Base-by-base conservation (phyloP, 2,888 invertebrate species). In the Balanococcus diminutus region DNA sequence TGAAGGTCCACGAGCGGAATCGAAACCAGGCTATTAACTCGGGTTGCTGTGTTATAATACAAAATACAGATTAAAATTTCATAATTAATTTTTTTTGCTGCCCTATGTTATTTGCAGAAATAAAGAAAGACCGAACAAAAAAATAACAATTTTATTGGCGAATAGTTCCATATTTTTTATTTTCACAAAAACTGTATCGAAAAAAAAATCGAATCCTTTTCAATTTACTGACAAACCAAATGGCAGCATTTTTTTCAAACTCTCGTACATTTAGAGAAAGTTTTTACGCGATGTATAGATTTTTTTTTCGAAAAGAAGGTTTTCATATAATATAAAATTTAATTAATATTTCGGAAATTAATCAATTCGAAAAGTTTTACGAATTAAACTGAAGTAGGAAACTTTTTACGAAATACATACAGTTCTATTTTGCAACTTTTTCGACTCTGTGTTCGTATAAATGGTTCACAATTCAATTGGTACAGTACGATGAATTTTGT, bases 241-340 rank as follows among this genome's bases (percentile, higher is more conserved):
- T 22, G 56, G 16, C 46, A 46, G 16, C 46, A 46, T 46, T 46
- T 46, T 46, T 46, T 46, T 3, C 46, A 16, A n/a, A n/a, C 46
- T 46, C 39, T 42, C 39, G 39, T 11, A n/a, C 46, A n/a, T n/a
- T n/a, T n/a, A n/a, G 46, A 56, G 11, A 56, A 56, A 56, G 22
- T 56, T 56, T 56, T 56, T 56, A 19, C 56, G 56, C 56, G 22
- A 19, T 56, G 56, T 56, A 22, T 56, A 56, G 22, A 56, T 22
- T 22, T 56, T 19, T 56, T 36, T 36, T 56, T 46, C 4, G n/a
- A 56, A 28, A 67, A 67, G 67, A 16, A n/a, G 16, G 67, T 67
- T 67, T 67, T 67, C 67, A 25, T 67, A 28, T 28, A 67, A 16
- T 67, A 56, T 67, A 67, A 67, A 67, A 67, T 67, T 67, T 67